phyloP scores from a whole-genome alignment of 2,113 vertebrate genomes.

The Butorides virescens region DNA sequence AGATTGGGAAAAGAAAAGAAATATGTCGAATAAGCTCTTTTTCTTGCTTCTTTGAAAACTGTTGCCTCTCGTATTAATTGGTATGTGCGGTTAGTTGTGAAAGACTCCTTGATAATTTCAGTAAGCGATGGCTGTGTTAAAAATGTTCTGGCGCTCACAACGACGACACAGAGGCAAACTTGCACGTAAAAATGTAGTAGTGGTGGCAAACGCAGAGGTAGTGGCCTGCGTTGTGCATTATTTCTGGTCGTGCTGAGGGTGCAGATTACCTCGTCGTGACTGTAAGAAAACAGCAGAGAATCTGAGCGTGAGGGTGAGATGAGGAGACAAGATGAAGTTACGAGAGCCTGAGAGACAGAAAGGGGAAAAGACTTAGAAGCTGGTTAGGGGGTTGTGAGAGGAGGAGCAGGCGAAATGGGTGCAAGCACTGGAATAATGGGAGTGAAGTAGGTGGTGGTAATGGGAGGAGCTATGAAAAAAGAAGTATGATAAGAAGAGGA shows the following conservation, averaged over 20 bases:
- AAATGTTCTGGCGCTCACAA: neutral
- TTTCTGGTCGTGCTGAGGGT: neutral
- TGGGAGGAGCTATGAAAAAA: neutral
- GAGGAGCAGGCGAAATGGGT: neutral
- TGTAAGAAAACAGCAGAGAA: neutral
- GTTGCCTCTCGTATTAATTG: neutral
- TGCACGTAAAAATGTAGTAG: rapidly evolving
- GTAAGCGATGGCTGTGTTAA: neutral
- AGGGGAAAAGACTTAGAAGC: neutral
- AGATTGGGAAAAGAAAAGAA: neutral
- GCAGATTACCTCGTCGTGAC: neutral
- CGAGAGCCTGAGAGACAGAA: neutral
- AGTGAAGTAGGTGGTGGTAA: neutral
- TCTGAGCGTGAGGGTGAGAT: neutral
- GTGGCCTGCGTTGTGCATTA: too few relatives aligned
- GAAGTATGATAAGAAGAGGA: neutral
- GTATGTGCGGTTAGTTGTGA: neutral
- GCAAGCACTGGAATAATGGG: neutral
- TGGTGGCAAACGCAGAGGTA: neutral
- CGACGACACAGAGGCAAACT: rapidly evolving
- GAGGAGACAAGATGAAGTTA: neutral
- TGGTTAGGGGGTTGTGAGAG: neutral
- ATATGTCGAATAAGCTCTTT: neutral
- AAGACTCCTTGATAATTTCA: neutral
- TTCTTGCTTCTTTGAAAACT: neutral